These are phyloP conservation scores for Periophthalmus modestus DNA, from an alignment of 2,113 vertebrate genomes.

Conservation along the genomic window DNA sequence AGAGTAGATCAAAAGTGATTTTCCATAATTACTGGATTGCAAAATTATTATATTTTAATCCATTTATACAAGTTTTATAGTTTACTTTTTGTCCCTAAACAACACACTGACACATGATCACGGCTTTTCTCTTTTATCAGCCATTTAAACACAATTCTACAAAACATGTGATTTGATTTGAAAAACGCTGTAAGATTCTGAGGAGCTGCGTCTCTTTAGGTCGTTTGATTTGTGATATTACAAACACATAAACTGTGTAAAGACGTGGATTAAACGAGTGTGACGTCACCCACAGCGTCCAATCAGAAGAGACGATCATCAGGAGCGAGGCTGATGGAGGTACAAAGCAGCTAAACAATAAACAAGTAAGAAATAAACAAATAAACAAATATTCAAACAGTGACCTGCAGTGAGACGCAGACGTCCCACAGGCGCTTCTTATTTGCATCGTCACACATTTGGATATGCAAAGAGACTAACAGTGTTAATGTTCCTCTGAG, in stretches of 20 bases:
- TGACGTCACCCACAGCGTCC: too few relatives aligned
- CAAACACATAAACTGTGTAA: background rate
- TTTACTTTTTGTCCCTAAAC: too few relatives aligned
- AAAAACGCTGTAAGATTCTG: constrained; percentile 22
- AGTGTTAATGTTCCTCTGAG: constrained; percentile 20
- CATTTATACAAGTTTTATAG: too few relatives aligned
- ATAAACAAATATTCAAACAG: background rate
- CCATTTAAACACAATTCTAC: constrained; percentile 9
- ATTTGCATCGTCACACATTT: constrained; percentile 9
- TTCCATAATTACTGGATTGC: too few relatives aligned
- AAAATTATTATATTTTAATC: too few relatives aligned
- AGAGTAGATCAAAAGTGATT: too few relatives aligned
- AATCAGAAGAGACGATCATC: too few relatives aligned
- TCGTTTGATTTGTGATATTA: background rate
- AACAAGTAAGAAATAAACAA: too few relatives aligned
- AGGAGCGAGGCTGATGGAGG: too few relatives aligned
- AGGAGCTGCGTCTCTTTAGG: background rate
- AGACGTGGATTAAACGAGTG: too few relatives aligned
- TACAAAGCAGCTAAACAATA: too few relatives aligned
- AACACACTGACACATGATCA: background rate
- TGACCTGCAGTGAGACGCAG: background rate
- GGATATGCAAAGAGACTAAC: constrained; percentile 25
- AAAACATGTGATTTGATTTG: background rate
- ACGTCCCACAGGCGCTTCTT: background rate
- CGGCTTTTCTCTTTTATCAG: background rate